Base-by-base conservation (phyloP, 2,797 vertebrate genomes). In the Mormyrops boulengeri region DNA sequence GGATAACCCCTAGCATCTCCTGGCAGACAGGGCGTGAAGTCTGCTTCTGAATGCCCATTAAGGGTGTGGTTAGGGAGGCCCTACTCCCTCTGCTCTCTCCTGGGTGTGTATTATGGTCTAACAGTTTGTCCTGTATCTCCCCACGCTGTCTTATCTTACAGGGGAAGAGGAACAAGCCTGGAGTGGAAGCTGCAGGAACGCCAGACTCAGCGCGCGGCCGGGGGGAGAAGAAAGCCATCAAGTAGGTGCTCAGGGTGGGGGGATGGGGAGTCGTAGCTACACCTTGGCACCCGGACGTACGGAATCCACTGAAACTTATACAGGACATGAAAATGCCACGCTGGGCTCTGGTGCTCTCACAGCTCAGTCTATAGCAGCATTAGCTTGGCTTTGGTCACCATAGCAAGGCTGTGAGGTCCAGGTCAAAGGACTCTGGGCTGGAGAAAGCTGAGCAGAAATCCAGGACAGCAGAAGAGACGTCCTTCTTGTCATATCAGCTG, bases 211-310 rank as follows among this genome's bases (percentile, higher is more conserved):
- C 95, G 89, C 93, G 95, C 93, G 95, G 95, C 91, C 94, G 96
- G 92, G 96, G 96, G 91, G 96, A 97, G 94, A 96, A 96, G 92
- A 96, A 97, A 96, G 95, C 95, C 94, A 96, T 97, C 94, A 97
- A 96, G 96, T 97, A 96, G 92, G 96, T 96, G 93, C 93, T 92
- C 73, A 52, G 85, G 87, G n/a, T 26, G 89, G 22, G 60, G 86
- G 82, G 82, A 22, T 0, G 44, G 47, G 19, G 66, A 22, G 57
- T 0, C 19, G 44, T 84, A 11, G 19, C 44, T 47, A 17, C 14
- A 73, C 12, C 12, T 38, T 14, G 14, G 30, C 34, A 2, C 14
- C 69, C 5, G 0, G 69, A 44, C 19, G 2, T 47, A 82, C 2
- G 4, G 17, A 82, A 82, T n/a, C 49, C 82, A 49, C n/a, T 7